Evolutionary conservation across 2,797 vertebrate genomes (phyloP).

Genomic region (Microctenopoma steveboyesi): DNA sequence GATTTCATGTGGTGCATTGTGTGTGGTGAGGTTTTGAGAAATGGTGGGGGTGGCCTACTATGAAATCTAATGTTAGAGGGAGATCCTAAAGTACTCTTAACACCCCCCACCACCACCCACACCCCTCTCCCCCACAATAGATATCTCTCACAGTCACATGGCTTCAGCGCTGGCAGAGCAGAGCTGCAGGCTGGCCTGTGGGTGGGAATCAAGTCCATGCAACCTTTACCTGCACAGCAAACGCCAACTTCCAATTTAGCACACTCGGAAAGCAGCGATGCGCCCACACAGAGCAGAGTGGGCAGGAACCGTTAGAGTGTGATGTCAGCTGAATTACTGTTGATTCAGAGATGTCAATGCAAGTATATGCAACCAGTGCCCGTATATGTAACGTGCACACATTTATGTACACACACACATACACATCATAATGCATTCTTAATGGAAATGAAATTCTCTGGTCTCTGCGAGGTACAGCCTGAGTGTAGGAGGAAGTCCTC

Average conservation of each 20-base stretch:
- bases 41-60: constrained; percentile 62
- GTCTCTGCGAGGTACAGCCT: constrained; percentile 48
- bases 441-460: constrained; percentile 34
- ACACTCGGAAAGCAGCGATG: constrained; percentile 50
- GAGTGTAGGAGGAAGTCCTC: constrained; percentile 62
- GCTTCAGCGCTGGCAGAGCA: constrained; percentile 41
- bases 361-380: constrained; percentile 2
- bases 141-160: constrained; percentile 51
- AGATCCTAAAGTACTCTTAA: constrained; percentile 70
- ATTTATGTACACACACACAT: too few relatives aligned
- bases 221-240: constrained; percentile 67
- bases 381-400: not conserved
- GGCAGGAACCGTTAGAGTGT: constrained; percentile 37
- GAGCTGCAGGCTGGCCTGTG: constrained; percentile 54
- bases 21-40: constrained; percentile 61
- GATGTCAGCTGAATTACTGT: constrained; percentile 54
- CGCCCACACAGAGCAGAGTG: constrained; percentile 59
- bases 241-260: constrained; percentile 66
- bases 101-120: constrained; percentile 35
- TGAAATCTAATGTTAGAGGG: constrained; percentile 61
- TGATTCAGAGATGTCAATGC: constrained; percentile 39
- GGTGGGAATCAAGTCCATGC: constrained; percentile 67
- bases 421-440: constrained; percentile 37
- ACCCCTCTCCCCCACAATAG: constrained; percentile 36
- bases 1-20: constrained; percentile 62